These are phyloP conservation scores for Periophthalmus magnuspinnatus DNA, from an alignment of 2,797 vertebrate species.

Conservation along the genomic window DNA sequence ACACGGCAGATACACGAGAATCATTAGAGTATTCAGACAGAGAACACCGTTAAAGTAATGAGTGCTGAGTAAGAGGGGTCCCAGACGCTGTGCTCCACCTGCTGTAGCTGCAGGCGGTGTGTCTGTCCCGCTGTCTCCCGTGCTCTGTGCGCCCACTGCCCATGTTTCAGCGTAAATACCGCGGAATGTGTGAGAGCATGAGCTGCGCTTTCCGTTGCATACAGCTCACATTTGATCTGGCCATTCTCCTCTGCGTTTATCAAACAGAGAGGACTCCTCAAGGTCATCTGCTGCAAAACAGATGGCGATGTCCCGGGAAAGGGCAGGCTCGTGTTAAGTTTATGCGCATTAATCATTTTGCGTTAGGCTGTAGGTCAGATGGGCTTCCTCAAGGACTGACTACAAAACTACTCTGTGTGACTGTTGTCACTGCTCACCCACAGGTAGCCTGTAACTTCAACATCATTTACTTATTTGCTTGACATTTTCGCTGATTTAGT, in stretches of 20 bases:
- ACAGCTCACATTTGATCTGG: conserved; percentile 8
- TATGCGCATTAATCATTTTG: conserved; percentile 9
- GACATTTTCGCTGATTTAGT: no score
- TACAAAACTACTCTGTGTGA: not conserved
- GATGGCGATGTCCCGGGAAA: conserved; percentile 33
- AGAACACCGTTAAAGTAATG: not conserved
- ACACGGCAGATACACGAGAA: not conserved
- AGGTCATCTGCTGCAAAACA: conserved; percentile 58
- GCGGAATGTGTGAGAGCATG: conserved; percentile 52
- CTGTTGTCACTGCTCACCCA: not conserved
- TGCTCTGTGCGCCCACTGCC: not conserved
- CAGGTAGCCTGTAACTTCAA: no score
- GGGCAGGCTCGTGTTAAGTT: not conserved
- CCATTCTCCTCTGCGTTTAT: conserved; percentile 18
- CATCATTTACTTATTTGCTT: no score
- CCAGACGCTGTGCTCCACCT: conserved; percentile 20
- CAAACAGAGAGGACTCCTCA: conserved; percentile 37
- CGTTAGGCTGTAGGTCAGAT: not conserved
- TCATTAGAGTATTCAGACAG: not conserved
- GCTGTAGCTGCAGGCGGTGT: conserved; percentile 8
- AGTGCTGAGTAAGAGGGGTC: not conserved
- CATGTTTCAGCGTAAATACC: conserved; percentile 44
- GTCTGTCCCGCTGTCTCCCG: not conserved
- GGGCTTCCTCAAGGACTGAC: conserved; percentile 5
- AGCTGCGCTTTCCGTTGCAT: conserved; percentile 60